phyloP scores from a whole-genome alignment of 2,888 invertebrate genomes.

The Zygothrica quintamaculata region DNA sequence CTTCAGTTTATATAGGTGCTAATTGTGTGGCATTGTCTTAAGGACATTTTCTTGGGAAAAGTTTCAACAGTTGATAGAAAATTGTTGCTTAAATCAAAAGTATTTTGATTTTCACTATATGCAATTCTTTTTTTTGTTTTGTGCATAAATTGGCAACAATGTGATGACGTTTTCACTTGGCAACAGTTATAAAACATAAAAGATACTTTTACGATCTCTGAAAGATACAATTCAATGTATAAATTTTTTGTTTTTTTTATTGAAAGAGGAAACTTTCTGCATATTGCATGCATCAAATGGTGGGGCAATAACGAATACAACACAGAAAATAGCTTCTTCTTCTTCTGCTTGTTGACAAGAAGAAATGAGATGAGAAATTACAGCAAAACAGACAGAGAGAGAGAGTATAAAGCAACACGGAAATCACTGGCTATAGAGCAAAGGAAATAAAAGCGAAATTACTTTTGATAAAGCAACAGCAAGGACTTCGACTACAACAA shows the following conservation, averaged over 20 bases:
- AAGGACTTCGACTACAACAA: constrained; percentile 42
- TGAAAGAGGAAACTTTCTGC: constrained; percentile 75
- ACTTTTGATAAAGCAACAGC: constrained; percentile 73
- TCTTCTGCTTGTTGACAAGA: constrained; percentile 58
- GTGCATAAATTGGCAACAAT: too few relatives aligned
- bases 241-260: too few relatives aligned
- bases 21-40: constrained; percentile 70
- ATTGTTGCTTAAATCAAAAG: too few relatives aligned
- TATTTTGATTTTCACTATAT: too few relatives aligned
- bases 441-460: constrained; percentile 80
- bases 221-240: constrained; percentile 49
- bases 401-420: constrained; percentile 54
- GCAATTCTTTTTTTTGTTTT: too few relatives aligned
- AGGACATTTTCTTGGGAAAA: background rate
- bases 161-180: too few relatives aligned
- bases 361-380: constrained; percentile 79
- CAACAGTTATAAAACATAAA: constrained; percentile 32
- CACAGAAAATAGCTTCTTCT: constrained; percentile 36
- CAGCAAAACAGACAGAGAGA: constrained; percentile 50
- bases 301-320: constrained; percentile 32
- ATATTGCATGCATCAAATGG: constrained; percentile 80
- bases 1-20: constrained; percentile 66
- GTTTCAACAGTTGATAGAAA: too few relatives aligned
- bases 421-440: constrained; percentile 79
- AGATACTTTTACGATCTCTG: too few relatives aligned